Percentiles rank a stretch among this genome's conserved stretches.
phyloP scores from a whole-genome alignment of 2,888 invertebrate genomes.

The Chloromyia formosa region DNA sequence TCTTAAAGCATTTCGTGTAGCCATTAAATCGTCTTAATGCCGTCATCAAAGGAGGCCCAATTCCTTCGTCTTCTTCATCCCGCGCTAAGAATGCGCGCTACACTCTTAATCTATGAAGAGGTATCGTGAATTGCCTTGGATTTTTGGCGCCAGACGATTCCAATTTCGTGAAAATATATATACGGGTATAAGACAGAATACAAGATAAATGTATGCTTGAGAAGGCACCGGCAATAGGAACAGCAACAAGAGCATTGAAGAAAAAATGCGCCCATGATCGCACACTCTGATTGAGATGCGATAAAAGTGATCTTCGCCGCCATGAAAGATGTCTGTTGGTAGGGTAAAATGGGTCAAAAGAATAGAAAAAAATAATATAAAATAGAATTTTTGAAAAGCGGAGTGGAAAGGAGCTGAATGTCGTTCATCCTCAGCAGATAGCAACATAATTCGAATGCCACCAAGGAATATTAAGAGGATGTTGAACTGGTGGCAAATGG shows the following conservation, averaged over 20 bases:
- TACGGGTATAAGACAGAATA: constrained; percentile 21
- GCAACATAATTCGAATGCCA: too few relatives aligned
- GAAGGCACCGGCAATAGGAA: neutral
- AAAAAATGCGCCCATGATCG: constrained; percentile 15
- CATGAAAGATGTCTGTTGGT: neutral
- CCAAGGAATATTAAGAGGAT: too few relatives aligned
- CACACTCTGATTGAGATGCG: neutral
- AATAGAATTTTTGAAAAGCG: too few relatives aligned
- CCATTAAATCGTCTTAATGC: constrained; percentile 41
- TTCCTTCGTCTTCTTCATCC: neutral
- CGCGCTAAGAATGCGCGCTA: constrained; percentile 13
- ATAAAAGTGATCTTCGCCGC: constrained; percentile 21
- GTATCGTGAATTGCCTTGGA: constrained; percentile 35
- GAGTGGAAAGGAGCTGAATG: too few relatives aligned
- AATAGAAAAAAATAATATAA: too few relatives aligned
- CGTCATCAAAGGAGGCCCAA: constrained; percentile 31
- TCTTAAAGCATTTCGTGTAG: constrained; percentile 17
- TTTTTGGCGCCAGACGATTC: constrained; percentile 41
- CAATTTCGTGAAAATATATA: constrained; percentile 30
- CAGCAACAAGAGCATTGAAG: constrained; percentile 16
- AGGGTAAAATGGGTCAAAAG: constrained; percentile 12
- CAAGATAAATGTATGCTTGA: neutral
- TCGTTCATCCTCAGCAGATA: too few relatives aligned
- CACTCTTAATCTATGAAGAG: constrained; percentile 24
- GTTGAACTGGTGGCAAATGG: too few relatives aligned